Conservation (phyloP, 2,797 vertebrate species). For the Hydrocynus forskahlii region DNA sequence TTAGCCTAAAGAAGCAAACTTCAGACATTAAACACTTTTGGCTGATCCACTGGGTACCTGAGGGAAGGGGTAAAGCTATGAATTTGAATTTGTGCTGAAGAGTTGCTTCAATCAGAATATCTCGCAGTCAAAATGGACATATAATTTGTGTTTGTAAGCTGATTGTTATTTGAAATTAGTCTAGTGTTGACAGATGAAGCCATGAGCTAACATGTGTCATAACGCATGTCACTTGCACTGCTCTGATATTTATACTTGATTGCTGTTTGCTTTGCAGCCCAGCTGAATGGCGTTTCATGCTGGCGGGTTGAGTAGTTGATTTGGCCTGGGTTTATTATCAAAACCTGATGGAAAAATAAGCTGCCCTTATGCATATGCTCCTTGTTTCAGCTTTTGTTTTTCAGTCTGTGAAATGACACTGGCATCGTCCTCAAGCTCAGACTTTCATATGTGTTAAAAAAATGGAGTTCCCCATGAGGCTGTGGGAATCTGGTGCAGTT, state of each 20-base stretch:
- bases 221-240: slow-evolving; percentile 42
- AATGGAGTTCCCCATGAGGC: neutral
- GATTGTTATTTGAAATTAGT: neutral
- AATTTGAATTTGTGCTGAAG: too few relatives aligned
- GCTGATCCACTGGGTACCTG: too few relatives aligned
- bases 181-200: slow-evolving; percentile 47
- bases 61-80: too few relatives aligned
- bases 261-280: slow-evolving; percentile 54
- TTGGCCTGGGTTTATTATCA: neutral
- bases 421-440: neutral
- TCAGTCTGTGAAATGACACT: neutral
- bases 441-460: neutral
- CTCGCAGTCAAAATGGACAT: neutral
- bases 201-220: slow-evolving; percentile 59
- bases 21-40: too few relatives aligned
- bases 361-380: neutral
- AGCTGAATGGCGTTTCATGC: slow-evolving; percentile 25
- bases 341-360: neutral
- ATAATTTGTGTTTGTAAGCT: neutral
- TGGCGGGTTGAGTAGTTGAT: neutral
- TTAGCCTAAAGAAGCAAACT: too few relatives aligned
- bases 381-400: neutral
- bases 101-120: neutral
- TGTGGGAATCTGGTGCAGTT: slow-evolving; percentile 64
- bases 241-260: slow-evolving; percentile 36